phyloP scores from a whole-genome alignment of 2,797 vertebrate species.

The Galago senegalensis region DNA sequence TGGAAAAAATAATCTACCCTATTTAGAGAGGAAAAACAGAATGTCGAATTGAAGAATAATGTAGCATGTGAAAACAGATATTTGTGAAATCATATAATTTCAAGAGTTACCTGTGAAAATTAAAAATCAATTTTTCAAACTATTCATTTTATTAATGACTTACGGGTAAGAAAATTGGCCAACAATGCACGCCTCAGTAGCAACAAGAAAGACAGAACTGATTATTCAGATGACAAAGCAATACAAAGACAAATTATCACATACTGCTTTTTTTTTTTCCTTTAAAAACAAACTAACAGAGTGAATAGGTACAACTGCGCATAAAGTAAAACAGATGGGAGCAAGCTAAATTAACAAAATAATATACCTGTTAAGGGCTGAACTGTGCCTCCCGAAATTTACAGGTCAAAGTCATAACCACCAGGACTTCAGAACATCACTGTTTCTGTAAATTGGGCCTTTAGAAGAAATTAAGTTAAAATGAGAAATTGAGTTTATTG shows the following conservation, averaged over 20 bases:
- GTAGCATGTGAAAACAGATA: background rate
- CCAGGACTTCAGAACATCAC: background rate
- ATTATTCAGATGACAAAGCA: background rate
- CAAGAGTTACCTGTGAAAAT: background rate
- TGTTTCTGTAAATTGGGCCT: background rate
- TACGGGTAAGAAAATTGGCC: constrained; percentile 42
- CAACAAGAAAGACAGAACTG: background rate
- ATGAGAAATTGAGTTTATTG: background rate
- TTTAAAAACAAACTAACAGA: background rate
- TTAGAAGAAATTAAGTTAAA: background rate
- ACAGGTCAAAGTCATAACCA: background rate
- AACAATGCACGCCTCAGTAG: background rate
- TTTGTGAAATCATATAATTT: constrained; percentile 57
- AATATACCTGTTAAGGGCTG: background rate
- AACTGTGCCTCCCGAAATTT: background rate
- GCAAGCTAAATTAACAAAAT: background rate
- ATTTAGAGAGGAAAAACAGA: background rate
- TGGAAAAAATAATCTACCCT: constrained; percentile 25
- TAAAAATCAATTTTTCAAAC: constrained; percentile 13
- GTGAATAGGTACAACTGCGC: background rate
- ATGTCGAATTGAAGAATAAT: constrained; percentile 39
- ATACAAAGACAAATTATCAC: background rate
- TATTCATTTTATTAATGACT: constrained; percentile 60
- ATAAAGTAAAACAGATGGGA: background rate
- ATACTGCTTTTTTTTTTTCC: background rate